These are phyloP conservation scores for Drosophila melanogaster DNA, from an alignment of 1,140 invertebrate species.

Conservation along the genomic window DNA sequence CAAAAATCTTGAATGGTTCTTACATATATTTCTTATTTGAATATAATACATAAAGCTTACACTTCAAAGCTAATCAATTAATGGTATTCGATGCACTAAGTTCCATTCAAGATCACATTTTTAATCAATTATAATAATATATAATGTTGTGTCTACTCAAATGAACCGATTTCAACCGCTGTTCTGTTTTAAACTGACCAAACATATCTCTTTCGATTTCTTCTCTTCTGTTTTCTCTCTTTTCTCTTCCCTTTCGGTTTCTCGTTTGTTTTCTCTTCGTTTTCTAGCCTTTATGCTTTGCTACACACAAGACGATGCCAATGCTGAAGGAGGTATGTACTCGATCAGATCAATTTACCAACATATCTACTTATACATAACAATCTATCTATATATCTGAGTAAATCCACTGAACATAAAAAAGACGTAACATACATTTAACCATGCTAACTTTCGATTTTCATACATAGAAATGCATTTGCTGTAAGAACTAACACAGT, in stretches of 20 bases:
- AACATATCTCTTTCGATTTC: constrained; percentile 79
- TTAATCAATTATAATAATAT: constrained; percentile 3
- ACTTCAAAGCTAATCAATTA: not conserved
- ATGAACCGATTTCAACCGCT: constrained; percentile 44
- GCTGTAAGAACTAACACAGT: constrained; percentile 32
- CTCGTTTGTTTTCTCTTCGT: constrained; percentile 72
- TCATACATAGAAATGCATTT: constrained; percentile 33
- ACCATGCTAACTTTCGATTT: constrained; percentile 27
- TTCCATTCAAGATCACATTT: constrained; percentile 20
- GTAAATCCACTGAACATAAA: constrained; percentile 23
- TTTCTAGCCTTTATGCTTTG: constrained; percentile 94
- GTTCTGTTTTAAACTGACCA: constrained; percentile 78
- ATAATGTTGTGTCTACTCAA: constrained; percentile 21
- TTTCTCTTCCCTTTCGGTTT: constrained; percentile 64
- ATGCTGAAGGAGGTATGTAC: constrained; percentile 94
- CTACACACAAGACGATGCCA: constrained; percentile 95
- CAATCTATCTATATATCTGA: constrained; percentile 34
- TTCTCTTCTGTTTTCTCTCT: constrained; percentile 74
- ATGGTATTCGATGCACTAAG: not conserved
- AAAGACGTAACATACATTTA: constrained; percentile 31
- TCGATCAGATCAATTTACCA: constrained; percentile 53
- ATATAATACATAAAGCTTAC: no score
- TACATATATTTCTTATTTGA: no score
- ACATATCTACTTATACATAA: constrained; percentile 40
- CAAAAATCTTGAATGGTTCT: constrained; percentile 24